Base-by-base conservation (phyloP, 2,888 invertebrate species). In the Penaeus monodon region DNA sequence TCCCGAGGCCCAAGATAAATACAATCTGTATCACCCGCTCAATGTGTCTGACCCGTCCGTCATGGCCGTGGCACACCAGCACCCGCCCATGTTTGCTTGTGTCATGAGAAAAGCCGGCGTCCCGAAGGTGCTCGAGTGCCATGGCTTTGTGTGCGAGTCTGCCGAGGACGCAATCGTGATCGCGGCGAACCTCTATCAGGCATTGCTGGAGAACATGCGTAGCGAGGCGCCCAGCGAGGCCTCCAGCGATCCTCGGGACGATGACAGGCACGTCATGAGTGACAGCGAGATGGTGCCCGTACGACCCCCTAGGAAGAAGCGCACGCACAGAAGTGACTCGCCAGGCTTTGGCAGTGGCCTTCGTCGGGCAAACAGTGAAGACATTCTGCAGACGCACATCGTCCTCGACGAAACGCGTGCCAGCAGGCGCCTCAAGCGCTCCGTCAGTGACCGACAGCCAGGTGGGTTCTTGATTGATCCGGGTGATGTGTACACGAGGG, bases 161-260 rank as follows among this genome's bases (percentile, higher is more conserved):
- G 96, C 97, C 64, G 97, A 97, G 93, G 97, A 97, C 92, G 97
- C 97, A 90, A 96, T 97, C 68, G 96, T 97, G 0, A 96, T 97
- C 91, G 97, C 97, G 24, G 97, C 97, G 78, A 97, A 97, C 90
- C 94, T 97, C 91, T 97, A 97, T 93, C 96, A 97, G 93, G 96
- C 96, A 65, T 93, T 97, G 85, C 95, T 97, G 93, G 95, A 96
- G 88, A 96, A 96, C 91, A 96, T 96, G 94, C 84, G 85, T 17
- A 81, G 68, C 64, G 86, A 82, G 64, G 81, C 66, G 38, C 88
- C 81, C 57, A 85, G 84, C 63, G 88, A 76, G 49, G 83, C 84
- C n/a, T 81, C 89, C 33, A 87, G 86, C 64, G 88, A 84, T 29
- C 49, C 80, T 17, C 95, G 95, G 90, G 94, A 95, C 85, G 97